Percentiles rank a stretch among this genome's conserved stretches.
phyloP scores from a whole-genome alignment of 1,140 invertebrate genomes.

The Portunus trituberculatus region DNA sequence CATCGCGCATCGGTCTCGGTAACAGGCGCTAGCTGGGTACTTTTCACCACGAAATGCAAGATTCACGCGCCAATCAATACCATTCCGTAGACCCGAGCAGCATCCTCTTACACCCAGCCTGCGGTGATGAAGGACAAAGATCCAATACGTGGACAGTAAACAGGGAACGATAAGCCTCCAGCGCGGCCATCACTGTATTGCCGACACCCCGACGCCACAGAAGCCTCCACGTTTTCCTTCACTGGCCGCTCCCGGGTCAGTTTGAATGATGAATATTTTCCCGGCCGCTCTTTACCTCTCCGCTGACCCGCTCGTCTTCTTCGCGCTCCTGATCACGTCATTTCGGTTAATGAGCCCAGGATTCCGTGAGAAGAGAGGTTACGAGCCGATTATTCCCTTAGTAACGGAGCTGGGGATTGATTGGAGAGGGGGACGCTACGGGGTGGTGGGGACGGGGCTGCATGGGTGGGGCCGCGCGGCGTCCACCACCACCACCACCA shows the following conservation, averaged over 20 bases:
- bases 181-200: not conserved
- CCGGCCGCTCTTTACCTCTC: not conserved
- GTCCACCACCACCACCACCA: not conserved
- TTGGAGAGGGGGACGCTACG: not conserved
- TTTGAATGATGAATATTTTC: not conserved
- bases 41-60: constrained; percentile 10
- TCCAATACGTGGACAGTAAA: not conserved
- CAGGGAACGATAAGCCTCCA: not conserved
- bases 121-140: not conserved
- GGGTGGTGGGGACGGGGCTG: too few relatives aligned
- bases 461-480: not conserved
- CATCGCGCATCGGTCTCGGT: not conserved
- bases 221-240: not conserved
- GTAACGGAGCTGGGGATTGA: not conserved
- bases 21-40: not conserved
- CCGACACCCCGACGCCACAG: not conserved
- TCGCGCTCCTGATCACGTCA: not conserved
- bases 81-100: not conserved
- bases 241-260: not conserved
- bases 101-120: not conserved
- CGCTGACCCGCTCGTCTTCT: not conserved
- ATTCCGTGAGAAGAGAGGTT: not conserved
- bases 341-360: not conserved
- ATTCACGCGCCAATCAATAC: constrained; percentile 10
- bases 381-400: not conserved